Conservation (phyloP, 35 echinoderm and acorn worm genomes). For the Chiridota heheva region DNA sequence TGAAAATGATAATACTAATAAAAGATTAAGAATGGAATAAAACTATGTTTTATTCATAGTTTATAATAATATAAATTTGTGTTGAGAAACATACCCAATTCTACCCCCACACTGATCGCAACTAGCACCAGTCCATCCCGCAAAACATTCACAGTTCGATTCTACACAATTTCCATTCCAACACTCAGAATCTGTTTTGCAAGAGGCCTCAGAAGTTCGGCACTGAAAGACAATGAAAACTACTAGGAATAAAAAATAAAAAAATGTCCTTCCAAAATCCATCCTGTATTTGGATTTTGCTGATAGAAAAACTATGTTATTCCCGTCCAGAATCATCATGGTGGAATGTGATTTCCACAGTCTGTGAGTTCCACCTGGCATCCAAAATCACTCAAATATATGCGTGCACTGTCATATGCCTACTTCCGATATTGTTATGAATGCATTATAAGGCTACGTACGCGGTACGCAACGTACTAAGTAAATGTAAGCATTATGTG, state of each 20-base stretch:
- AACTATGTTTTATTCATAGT: no score
- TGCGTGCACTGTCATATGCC: no score
- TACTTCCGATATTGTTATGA: no score
- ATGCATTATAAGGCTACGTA: no score
- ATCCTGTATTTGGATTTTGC: constrained; percentile 45
- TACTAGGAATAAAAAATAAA: constrained; percentile 10
- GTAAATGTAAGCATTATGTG: no score
- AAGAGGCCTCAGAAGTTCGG: background rate
- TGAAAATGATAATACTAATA: no score
- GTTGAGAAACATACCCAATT: constrained; percentile 37
- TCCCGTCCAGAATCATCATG: constrained; percentile 11
- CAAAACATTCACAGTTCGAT: constrained; percentile 18
- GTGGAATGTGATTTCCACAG: no score
- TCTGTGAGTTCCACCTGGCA: no score
- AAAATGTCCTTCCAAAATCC: background rate
- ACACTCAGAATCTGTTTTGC: background rate
- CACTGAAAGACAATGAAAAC: constrained; percentile 14
- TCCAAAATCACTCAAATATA: no score
- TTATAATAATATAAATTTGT: no score
- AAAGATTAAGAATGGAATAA: no score
- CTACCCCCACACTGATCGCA: constrained; percentile 67
- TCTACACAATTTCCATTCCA: constrained; percentile 7
- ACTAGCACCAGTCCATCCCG: constrained; percentile 43
- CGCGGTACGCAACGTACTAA: no score
- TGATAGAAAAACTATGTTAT: constrained; percentile 25